These are phyloP conservation scores for Adoxophyes honmai DNA, from an alignment of 1,140 invertebrate species.

Conservation along the genomic window DNA sequence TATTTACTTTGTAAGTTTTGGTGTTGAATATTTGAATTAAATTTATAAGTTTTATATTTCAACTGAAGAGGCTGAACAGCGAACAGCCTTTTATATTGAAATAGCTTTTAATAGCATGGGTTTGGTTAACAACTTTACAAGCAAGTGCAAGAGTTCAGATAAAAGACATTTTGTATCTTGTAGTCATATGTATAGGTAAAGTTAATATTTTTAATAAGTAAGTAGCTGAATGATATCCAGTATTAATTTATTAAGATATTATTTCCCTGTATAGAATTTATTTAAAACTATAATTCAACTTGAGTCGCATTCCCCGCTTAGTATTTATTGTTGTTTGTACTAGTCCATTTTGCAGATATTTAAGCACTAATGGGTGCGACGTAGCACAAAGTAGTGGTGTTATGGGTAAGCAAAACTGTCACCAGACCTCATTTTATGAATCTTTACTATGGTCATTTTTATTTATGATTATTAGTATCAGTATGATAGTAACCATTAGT, in stretches of 20 bases:
- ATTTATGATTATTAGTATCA: not conserved
- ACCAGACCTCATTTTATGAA: not conserved
- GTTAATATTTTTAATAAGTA: constrained; percentile 3
- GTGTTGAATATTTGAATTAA: no score
- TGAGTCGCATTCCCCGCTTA: not conserved
- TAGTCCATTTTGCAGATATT: not conserved
- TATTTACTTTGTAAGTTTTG: no score
- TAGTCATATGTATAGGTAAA: not conserved
- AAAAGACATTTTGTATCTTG: constrained; percentile 13
- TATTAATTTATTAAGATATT: constrained; percentile 4
- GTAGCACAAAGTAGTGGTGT: not conserved
- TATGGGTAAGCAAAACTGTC: not conserved
- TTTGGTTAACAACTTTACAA: not conserved
- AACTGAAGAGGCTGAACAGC: no score
- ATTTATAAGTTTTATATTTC: no score
- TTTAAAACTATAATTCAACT: not conserved
- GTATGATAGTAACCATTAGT: no score
- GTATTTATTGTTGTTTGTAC: not conserved
- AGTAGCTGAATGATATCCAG: constrained; percentile 5
- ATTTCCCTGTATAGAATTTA: not conserved
- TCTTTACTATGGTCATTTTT: not conserved
- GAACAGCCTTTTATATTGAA: no score
- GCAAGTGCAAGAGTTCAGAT: not conserved
- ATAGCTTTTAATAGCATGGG: not conserved
- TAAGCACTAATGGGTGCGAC: no score